Evolutionary conservation across 2,797 vertebrate genomes (phyloP).

Genomic region (Trematomus bernacchii): DNA sequence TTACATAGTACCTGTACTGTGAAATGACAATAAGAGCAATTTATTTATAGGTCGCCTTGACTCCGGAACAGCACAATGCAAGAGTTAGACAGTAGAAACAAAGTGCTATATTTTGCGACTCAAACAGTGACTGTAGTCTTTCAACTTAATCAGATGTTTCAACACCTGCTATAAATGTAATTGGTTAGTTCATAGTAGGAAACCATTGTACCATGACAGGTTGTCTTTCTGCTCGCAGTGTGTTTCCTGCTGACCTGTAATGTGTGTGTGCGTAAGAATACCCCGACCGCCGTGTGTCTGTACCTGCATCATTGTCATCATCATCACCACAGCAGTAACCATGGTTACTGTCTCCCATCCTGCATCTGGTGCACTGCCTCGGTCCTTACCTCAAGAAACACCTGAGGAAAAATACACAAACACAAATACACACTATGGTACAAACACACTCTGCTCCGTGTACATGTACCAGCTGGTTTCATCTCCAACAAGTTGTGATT

Average conservation of each 20-base stretch:
- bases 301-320: conserved; percentile 4
- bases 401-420: not conserved
- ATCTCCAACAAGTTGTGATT: not conserved
- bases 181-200: too few relatives aligned
- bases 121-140: too few relatives aligned
- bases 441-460: not conserved
- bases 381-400: conserved; percentile 26
- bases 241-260: not conserved
- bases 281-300: conserved; percentile 1
- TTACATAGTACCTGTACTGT: too few relatives aligned
- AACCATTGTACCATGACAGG: too few relatives aligned
- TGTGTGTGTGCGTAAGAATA: not conserved
- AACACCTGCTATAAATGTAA: too few relatives aligned
- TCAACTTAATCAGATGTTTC: too few relatives aligned
- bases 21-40: too few relatives aligned
- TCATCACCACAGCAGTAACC: conserved; percentile 24
- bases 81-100: not conserved
- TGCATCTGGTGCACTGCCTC: conserved; percentile 18
- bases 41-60: not conserved
- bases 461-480: conserved; percentile 44
- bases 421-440: not conserved
- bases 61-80: not conserved
- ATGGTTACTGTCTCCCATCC: conserved; percentile 37
- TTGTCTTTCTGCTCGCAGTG: too few relatives aligned
- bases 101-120: too few relatives aligned